phyloP scores from a whole-genome alignment of 2,113 vertebrate genomes.

The Actinemys pallida region DNA sequence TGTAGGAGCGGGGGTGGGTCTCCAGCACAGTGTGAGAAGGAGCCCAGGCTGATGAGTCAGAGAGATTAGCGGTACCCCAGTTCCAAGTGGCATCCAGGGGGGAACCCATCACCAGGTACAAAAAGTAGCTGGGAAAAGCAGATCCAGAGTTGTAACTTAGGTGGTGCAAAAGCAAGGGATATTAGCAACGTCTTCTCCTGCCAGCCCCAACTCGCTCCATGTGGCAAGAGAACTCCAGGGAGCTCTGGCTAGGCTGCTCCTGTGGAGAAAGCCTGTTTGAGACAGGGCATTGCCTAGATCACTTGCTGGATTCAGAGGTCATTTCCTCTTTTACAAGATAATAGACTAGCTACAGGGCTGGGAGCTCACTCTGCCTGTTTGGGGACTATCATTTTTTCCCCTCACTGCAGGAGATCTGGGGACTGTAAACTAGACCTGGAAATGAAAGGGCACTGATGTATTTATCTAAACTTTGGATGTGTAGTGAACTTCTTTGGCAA shows the following conservation, averaged over 20 bases:
- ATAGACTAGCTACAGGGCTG: neutral
- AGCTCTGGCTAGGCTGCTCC: neutral
- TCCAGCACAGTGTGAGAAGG: no score
- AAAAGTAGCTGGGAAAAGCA: neutral
- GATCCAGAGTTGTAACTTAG: neutral
- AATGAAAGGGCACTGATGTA: neutral
- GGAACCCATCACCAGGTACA: neutral
- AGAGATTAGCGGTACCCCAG: no score
- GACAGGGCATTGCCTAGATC: neutral
- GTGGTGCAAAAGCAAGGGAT: neutral
- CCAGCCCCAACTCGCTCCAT: neutral
- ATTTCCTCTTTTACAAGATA: neutral
- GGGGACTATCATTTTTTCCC: neutral
- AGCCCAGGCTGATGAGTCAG: no score
- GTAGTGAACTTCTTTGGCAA: neutral
- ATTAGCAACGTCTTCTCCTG: neutral
- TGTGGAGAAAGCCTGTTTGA: neutral
- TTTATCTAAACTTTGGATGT: neutral
- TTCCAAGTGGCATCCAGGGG: neutral
- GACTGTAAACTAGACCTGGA: neutral
- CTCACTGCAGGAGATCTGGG: neutral
- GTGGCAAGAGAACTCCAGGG: neutral
- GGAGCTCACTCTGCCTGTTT: neutral
- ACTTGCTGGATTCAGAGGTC: neutral
- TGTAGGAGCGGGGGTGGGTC: no score